Evolutionary conservation across 2,888 invertebrate genomes (phyloP), one percentile per base, ranked within the genome.

Genomic region (Terebella lapidaria): DNA sequence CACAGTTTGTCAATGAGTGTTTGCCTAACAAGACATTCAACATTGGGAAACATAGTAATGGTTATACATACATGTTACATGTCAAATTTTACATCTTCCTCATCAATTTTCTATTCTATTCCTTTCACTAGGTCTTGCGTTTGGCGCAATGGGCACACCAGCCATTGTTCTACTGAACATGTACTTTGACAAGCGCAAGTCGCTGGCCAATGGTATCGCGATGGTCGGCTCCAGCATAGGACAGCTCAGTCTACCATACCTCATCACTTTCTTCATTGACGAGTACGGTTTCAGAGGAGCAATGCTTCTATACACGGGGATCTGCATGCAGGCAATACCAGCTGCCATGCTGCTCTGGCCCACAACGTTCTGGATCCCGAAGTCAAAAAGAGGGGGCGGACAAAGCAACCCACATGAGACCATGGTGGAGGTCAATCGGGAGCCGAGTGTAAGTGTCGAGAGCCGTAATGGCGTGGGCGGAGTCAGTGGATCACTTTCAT

Each of bases 171-270:
- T 64, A 4, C 57, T 67, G 18, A 59, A 61, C 15, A 51, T 47
- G 30, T 63, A 67, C 47, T 67, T 67, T 55, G 25, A 59, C n/a
- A 55, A 57, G 22, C 59, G 67, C 15, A 59, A 61, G 2, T 63
- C 67, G 1, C 60, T 67, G 29, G 67, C 67, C n/a, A 63, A 59
- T 30, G 67, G 67, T 1, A 30, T 67, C 26, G 62, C 65, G 1
- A 53, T 60, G 24, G 63, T 62, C 20, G 67, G 67, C 1, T 63
- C 64, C 22, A 63, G 63, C 26, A 18, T 67, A 2, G 67, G 67
- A 10, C 65, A 66, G 28, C 57, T 67, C 26, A 20, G 59, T 25
- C 56, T 67, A 2, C 67, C 67, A 1, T 42, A 57, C 10, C 35
- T 61, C 27, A 42, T 66, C 15, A 46, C 42, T n/a, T 42, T 28